Conservation (phyloP, 2,888 invertebrate genomes). For the Drosophila anomalata region DNA sequence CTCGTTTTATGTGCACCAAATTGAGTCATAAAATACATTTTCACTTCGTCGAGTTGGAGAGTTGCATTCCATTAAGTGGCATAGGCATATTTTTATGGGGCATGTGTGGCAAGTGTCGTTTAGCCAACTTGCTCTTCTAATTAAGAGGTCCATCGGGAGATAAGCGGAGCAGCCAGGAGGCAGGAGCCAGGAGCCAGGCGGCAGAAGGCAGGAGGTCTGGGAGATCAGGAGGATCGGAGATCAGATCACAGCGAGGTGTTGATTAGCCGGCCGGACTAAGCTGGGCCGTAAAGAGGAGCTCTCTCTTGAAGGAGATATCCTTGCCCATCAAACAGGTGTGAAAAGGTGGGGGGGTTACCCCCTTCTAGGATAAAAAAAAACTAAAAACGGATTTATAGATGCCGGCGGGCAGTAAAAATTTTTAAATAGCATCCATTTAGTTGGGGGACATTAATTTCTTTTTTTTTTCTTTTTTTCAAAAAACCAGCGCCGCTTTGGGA, state of each 20-base stretch:
- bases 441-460: constrained; percentile 64
- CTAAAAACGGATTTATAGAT: constrained; percentile 60
- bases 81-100: constrained; percentile 47
- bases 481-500: constrained; percentile 60
- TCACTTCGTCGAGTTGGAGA: constrained; percentile 48
- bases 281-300: constrained; percentile 25
- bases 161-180: not conserved
- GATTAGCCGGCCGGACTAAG: constrained; percentile 58
- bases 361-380: not conserved
- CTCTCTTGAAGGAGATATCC: not conserved
- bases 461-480: no score
- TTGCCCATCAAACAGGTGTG: constrained; percentile 20
- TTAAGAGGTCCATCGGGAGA: constrained; percentile 40
- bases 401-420: constrained; percentile 69
- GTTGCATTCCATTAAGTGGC: constrained; percentile 44
- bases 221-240: not conserved
- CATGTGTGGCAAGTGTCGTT: constrained; percentile 41
- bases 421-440: constrained; percentile 73
- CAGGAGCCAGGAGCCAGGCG: no score
- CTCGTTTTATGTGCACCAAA: constrained; percentile 71
- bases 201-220: no score
- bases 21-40: constrained; percentile 78
- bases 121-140: constrained; percentile 36
- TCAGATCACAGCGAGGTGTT: constrained; percentile 55
- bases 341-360: constrained; percentile 6